Base-by-base conservation (phyloP, 2,888 invertebrate genomes). In the Drymonia ruficornis region DNA sequence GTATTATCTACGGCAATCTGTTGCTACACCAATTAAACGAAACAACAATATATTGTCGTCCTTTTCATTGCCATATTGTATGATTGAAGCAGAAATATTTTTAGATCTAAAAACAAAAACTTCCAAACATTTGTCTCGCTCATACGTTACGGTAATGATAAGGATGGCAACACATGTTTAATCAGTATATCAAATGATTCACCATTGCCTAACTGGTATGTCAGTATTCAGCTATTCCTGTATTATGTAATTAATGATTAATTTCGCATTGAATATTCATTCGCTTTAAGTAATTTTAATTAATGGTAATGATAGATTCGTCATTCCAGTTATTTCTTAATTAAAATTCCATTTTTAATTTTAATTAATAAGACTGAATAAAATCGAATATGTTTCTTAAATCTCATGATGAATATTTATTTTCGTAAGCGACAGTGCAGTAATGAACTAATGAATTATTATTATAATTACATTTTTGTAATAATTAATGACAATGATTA, bases 351-450 rank as follows among this genome's bases (percentile, higher is more conserved):
- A 72, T 62, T 64, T 61, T 63, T 62, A 51, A 66, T 59, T 72
- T 67, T 64, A 63, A 68, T 66, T 58, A 64, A 62, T 72, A 68
- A 72, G 72, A 72, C 72, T 72, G 72, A 72, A 65, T 67, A 61
- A 66, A 66, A 70, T 67, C 63, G 64, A 64, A 71, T 65, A 63
- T 19, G 7, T 70, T 64, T 70, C 65, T 63, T 55, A 53, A 64
- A 73, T 67, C 62, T 68, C 74, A 67, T 62, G 63, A 59, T 71
- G 63, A 65, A 50, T 69, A 72, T 73, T 68, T 73, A 64, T 69
- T 73, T 67, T 61, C 51, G 18, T 51, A 61, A 55, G 53, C 44
- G 29, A 11, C 47, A 42, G 42, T 52, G 34, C 50, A 53, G 34
- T 38, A 45, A 44, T 50, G 49, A 56, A 49, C 23, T 59, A 43